Conservation (phyloP, 2,797 vertebrate genomes). For the Sebastes oblongus region DNA sequence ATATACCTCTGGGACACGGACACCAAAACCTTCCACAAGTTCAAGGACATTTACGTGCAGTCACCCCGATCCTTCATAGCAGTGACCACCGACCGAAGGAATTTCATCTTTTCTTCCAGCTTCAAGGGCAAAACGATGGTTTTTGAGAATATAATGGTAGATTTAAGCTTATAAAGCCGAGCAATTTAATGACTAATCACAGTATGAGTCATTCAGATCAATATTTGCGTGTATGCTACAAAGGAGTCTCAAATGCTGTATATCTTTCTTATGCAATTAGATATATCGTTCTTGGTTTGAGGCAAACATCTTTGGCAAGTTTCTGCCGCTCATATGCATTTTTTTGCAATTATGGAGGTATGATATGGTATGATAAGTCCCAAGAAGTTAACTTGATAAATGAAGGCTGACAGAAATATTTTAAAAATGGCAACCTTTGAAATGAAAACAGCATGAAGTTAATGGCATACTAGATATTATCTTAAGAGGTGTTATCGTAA, state of each 20-base stretch:
- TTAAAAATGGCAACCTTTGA: neutral
- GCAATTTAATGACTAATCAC: conserved; percentile 1
- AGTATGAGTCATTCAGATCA: neutral
- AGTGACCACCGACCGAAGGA: conserved; percentile 88
- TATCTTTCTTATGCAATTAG: conserved; percentile 46
- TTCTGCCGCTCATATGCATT: conserved; percentile 27
- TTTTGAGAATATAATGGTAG: conserved; percentile 92
- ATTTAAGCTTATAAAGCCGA: conserved; percentile 85
- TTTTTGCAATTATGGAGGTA: neutral
- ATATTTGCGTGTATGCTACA: conserved; percentile 20
- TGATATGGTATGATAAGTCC: neutral
- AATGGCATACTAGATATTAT: neutral
- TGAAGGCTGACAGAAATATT: conserved; percentile 2
- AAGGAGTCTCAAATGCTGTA: conserved; percentile 27
- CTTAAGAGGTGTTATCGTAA: neutral
- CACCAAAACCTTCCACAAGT: conserved; percentile 89
- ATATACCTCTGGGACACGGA: conserved; percentile 94
- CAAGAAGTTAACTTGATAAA: neutral
- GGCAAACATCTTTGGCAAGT: neutral
- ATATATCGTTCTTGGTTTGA: conserved; percentile 25
- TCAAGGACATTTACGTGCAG: conserved; percentile 97
- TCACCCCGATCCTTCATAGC: conserved; percentile 93
- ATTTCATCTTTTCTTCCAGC: conserved; percentile 97
- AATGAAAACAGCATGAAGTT: conserved; percentile 39
- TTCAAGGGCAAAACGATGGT: conserved; percentile 97